These are phyloP conservation scores for Temnothorax curvispinosus DNA, from an alignment of 1,140 invertebrate species.

Conservation along the genomic window DNA sequence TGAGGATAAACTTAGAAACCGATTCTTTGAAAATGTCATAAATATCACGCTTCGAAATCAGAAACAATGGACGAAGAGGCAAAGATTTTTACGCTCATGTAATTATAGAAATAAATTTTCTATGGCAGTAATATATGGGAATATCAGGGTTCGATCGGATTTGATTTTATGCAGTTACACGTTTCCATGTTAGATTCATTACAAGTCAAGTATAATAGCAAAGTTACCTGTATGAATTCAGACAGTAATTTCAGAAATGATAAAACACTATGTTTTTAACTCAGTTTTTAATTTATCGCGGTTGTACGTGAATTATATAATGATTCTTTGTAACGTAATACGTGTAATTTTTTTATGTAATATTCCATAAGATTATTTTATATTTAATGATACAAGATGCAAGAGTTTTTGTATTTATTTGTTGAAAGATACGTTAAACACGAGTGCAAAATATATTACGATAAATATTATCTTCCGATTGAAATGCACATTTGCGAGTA, in stretches of 20 bases:
- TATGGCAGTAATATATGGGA: not conserved
- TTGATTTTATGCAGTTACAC: not conserved
- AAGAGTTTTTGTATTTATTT: not conserved
- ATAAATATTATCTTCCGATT: not conserved
- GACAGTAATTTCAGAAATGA: not conserved
- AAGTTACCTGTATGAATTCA: conserved; percentile 4
- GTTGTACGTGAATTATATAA: not conserved
- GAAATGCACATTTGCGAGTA: not conserved
- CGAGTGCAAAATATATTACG: not conserved
- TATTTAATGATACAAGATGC: not conserved
- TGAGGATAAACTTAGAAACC: not conserved
- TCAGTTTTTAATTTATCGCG: not conserved
- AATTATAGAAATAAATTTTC: conserved; percentile 1
- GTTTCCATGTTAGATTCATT: conserved; percentile 18
- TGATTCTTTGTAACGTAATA: not conserved
- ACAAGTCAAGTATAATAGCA: not conserved
- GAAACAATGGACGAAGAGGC: not conserved
- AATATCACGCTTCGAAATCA: not conserved
- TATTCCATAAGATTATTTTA: not conserved
- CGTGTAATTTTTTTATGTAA: not conserved
- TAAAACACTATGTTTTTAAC: not conserved
- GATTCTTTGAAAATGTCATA: not conserved
- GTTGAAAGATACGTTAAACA: not conserved
- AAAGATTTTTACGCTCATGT: conserved; percentile 5
- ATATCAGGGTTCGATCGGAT: not conserved